These are phyloP conservation scores for Ctenopoma kingsleyae DNA, from an alignment of 2,797 vertebrate genomes.

Conservation along the genomic window DNA sequence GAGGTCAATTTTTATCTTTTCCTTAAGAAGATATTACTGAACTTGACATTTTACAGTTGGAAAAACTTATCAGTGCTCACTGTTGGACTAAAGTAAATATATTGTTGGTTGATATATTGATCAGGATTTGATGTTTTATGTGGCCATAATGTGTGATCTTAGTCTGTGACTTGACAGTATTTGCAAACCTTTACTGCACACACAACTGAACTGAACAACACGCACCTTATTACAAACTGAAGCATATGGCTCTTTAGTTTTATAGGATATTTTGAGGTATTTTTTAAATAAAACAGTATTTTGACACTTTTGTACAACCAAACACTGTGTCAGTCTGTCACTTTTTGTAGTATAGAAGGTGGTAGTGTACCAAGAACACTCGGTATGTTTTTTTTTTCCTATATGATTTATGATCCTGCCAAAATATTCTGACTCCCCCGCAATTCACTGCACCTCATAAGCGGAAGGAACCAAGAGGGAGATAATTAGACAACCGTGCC, in stretches of 20 bases:
- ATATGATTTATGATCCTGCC: slow-evolving; percentile 45
- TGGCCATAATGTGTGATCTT: background rate
- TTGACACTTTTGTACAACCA: background rate
- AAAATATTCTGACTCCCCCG: slow-evolving; percentile 33
- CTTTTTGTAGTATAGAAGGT: slow-evolving; percentile 2
- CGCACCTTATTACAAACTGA: background rate
- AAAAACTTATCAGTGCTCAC: background rate
- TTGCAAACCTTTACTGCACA: background rate
- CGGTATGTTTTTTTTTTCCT: slow-evolving; percentile 29
- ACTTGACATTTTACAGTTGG: background rate
- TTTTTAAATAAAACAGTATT: background rate
- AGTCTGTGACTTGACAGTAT: background rate
- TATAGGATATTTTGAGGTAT: background rate
- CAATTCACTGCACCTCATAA: slow-evolving; percentile 26
- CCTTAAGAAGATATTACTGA: background rate
- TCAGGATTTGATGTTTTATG: background rate
- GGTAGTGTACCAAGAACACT: slow-evolving; percentile 1
- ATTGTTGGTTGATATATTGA: background rate
- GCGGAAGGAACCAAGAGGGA: slow-evolving; percentile 45
- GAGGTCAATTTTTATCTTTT: background rate
- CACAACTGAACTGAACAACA: background rate
- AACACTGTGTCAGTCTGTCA: background rate
- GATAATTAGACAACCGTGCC: slow-evolving; percentile 57
- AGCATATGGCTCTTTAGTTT: background rate
- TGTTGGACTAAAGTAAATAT: slow-evolving; percentile 4